Evolutionary conservation across 1,140 invertebrate species (phyloP).

Genomic region (Meloidogyne chitwoodi): DNA sequence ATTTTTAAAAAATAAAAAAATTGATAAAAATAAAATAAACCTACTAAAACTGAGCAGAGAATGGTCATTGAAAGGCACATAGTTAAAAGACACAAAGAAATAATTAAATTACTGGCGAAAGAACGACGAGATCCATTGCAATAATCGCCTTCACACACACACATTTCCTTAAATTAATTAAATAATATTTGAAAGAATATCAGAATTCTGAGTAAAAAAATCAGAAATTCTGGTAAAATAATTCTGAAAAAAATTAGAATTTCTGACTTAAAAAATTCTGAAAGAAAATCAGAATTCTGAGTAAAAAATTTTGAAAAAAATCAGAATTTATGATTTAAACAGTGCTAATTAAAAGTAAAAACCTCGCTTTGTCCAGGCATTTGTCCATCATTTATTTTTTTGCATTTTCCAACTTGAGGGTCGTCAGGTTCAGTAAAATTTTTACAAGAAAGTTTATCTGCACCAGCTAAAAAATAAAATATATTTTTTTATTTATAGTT

Average conservation of each 20-base stretch:
- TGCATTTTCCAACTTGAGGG: neutral
- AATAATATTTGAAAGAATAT: neutral
- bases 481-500: neutral
- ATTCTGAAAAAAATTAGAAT: neutral
- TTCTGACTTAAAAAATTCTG: neutral
- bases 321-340: no score
- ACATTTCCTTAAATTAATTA: neutral
- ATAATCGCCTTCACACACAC: slow-evolving; percentile 1
- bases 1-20: neutral
- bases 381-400: neutral
- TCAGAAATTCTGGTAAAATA: neutral
- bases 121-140: slow-evolving; percentile 1
- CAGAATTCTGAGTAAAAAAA: neutral
- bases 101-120: neutral
- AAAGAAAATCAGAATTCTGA: neutral
- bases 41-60: neutral
- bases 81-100: neutral
- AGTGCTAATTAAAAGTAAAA: neutral
- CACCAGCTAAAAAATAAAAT: neutral
- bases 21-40: neutral
- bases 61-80: neutral
- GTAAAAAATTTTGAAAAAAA: no score
- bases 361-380: slow-evolving; percentile 16
- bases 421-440: slow-evolving; percentile 1
- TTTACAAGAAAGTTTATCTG: slow-evolving; percentile 2